Evolutionary conservation across 2,888 invertebrate genomes (phyloP).

Genomic region (Drosophila seclusa): DNA sequence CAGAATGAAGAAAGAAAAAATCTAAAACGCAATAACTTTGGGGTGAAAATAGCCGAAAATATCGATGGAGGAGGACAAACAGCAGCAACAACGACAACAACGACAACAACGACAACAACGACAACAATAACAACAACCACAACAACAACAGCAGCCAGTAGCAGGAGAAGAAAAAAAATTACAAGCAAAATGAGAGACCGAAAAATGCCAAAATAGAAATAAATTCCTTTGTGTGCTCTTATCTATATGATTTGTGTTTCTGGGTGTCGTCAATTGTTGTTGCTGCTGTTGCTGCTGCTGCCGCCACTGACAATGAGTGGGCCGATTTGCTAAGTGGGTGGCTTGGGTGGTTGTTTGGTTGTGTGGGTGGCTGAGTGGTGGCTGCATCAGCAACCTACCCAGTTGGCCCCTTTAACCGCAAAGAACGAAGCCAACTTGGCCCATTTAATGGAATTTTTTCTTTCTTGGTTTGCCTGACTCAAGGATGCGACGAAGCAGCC

Average conservation of each 20-base stretch:
- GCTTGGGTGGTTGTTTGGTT: conserved; percentile 18
- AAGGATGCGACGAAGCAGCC: conserved; percentile 37
- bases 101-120: conserved; percentile 23
- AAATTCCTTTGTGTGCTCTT: conserved; percentile 84
- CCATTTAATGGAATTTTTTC: conserved; percentile 46
- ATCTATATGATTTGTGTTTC: conserved; percentile 85
- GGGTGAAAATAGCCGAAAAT: conserved; percentile 81
- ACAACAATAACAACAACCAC: conserved; percentile 6
- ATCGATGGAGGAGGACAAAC: conserved; percentile 72
- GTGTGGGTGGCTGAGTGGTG: conserved; percentile 15
- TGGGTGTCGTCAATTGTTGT: conserved; percentile 81
- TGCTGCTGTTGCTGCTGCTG: conserved; percentile 39
- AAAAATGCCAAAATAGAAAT: conserved; percentile 80
- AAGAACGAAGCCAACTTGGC: conserved; percentile 37
- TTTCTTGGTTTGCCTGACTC: conserved; percentile 10
- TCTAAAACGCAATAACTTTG: conserved; percentile 79
- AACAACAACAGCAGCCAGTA: conserved; percentile 4
- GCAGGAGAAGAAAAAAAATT: conserved; percentile 40
- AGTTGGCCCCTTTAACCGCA: conserved; percentile 38
- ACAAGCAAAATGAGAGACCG: conserved; percentile 64
- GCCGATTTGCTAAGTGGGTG: conserved; percentile 42
- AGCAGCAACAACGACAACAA: conserved; percentile 38
- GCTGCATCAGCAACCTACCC: conserved; percentile 35
- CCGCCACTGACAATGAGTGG: conserved; percentile 75
- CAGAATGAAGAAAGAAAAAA: conserved; percentile 36